A percentile compares a stretch with the other conserved stretches of the same genome.
Evolutionary conservation across 2,797 vertebrate species (phyloP).

Genomic region (Lithobates pipiens): DNA sequence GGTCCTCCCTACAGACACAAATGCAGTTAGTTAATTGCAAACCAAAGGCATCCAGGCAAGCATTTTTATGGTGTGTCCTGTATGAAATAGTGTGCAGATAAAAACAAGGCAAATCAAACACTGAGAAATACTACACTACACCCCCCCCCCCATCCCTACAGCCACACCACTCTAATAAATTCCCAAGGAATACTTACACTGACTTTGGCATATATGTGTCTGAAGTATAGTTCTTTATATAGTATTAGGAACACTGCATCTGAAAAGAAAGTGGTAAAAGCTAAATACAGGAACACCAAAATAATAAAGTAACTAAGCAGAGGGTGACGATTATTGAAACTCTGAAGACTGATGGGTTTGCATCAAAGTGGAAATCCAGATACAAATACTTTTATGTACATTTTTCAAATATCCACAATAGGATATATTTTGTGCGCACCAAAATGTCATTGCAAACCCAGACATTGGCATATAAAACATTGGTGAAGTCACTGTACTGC

Average conservation of each 20-base stretch:
- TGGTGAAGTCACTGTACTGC: too few relatives aligned
- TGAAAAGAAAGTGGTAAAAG: constrained; percentile 69
- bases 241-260: constrained; percentile 97
- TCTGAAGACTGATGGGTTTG: too few relatives aligned
- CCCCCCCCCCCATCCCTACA: fast-evolving
- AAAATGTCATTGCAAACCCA: too few relatives aligned
- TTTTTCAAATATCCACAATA: too few relatives aligned
- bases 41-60: neutral
- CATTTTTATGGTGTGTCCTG: neutral
- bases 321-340: too few relatives aligned
- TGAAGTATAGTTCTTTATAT: constrained; percentile 97
- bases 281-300: neutral
- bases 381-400: too few relatives aligned
- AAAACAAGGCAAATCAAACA: too few relatives aligned
- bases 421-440: too few relatives aligned
- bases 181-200: constrained; percentile 84
- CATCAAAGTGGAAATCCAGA: too few relatives aligned
- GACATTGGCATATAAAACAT: too few relatives aligned
- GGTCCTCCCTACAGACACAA: constrained; percentile 87
- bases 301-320: too few relatives aligned
- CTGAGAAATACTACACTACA: neutral
- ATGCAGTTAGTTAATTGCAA: neutral
- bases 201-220: constrained; percentile 99
- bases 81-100: too few relatives aligned
- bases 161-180: neutral